phyloP scores from a whole-genome alignment of 2,113 vertebrate genomes.

The Siniperca chuatsi region DNA sequence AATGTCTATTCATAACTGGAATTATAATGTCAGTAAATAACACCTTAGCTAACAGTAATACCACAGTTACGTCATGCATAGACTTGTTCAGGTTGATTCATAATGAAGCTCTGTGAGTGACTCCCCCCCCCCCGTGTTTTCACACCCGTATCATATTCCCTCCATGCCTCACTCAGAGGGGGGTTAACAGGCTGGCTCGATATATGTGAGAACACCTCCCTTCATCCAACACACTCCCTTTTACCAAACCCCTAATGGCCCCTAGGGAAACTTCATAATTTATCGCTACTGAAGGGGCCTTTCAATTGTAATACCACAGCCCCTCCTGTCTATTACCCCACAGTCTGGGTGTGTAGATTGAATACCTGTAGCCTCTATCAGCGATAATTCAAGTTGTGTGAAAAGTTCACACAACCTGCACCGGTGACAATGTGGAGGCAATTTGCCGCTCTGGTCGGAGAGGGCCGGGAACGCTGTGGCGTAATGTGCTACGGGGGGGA shows the following conservation, averaged over 20 bases:
- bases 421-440: conserved; percentile 37
- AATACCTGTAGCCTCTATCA: conserved; percentile 57
- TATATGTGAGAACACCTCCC: conserved; percentile 58
- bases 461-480: not conserved
- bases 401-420: conserved; percentile 55
- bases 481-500: conserved; percentile 36
- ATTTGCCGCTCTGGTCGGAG: conserved; percentile 53
- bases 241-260: conserved; percentile 57
- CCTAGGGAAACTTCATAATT: conserved; percentile 74
- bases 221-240: conserved; percentile 43
- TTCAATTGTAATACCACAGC: conserved; percentile 75
- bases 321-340: conserved; percentile 52
- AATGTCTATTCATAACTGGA: not conserved
- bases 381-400: conserved; percentile 58
- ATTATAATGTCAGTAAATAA: conserved; percentile 9
- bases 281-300: conserved; percentile 74
- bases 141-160: conserved; percentile 61
- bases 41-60: conserved; percentile 7
- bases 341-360: conserved; percentile 53
- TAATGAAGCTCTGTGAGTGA: conserved; percentile 58
- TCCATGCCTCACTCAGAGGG: conserved; percentile 54
- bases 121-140: conserved; percentile 37
- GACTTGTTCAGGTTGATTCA: conserved; percentile 50
- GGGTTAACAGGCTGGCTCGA: conserved; percentile 67
- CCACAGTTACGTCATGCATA: conserved; percentile 12